These are phyloP conservation scores for Tauraco hartlaubi DNA, from an alignment of 2,797 vertebrate species.

Conservation along the genomic window DNA sequence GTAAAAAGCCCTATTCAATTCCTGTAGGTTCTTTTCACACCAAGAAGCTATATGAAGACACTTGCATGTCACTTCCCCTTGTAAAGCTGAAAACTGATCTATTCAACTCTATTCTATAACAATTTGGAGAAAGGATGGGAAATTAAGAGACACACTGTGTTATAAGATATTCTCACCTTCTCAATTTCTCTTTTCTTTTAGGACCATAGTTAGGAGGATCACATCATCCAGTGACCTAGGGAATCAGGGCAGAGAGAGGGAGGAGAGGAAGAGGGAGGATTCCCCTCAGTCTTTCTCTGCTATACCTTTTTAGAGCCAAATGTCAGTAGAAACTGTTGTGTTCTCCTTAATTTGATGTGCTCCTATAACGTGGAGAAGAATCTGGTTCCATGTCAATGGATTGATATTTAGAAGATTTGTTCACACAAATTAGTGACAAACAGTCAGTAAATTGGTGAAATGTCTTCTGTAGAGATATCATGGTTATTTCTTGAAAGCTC, in stretches of 20 bases:
- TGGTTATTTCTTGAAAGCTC: background rate
- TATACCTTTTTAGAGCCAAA: background rate
- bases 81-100: background rate
- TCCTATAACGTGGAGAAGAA: background rate
- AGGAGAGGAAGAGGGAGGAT: background rate
- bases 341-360: background rate
- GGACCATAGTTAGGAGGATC: background rate
- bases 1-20: background rate
- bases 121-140: background rate
- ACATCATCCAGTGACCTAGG: background rate
- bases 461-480: background rate
- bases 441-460: background rate
- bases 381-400: background rate
- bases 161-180: background rate
- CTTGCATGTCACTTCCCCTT: background rate
- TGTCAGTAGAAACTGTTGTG: background rate
- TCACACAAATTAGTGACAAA: background rate
- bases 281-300: background rate
- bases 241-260: background rate
- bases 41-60: background rate
- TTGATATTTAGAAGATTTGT: background rate
- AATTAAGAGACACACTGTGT: rapidly evolving
- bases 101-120: background rate
- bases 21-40: background rate
- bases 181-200: background rate